A percentile compares a stretch with the other conserved stretches of the same genome.
phyloP scores from a whole-genome alignment of 2,888 invertebrate genomes.

The Gandaritis pyraliata region DNA sequence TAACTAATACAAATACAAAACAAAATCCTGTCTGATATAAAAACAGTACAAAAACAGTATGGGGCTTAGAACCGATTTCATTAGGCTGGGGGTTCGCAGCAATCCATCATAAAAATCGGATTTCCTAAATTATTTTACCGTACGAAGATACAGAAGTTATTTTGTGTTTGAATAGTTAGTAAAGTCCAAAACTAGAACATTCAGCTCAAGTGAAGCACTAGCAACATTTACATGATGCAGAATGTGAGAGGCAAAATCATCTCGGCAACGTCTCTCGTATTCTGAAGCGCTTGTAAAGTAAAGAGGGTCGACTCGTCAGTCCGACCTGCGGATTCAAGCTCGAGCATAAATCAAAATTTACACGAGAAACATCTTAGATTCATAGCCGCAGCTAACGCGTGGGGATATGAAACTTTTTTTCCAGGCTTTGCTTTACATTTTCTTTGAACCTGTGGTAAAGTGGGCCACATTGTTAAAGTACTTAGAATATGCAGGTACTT shows the following conservation, averaged over 20 bases:
- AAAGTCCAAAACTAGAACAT: slow-evolving; percentile 14
- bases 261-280: slow-evolving; percentile 53
- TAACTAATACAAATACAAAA: too few relatives aligned
- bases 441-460: slow-evolving; percentile 6
- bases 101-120: background rate
- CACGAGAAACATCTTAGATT: slow-evolving; percentile 69
- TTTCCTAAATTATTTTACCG: background rate
- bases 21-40: too few relatives aligned
- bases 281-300: slow-evolving; percentile 57
- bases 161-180: slow-evolving; percentile 1
- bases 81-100: too few relatives aligned
- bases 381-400: slow-evolving; percentile 48
- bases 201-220: slow-evolving; percentile 19
- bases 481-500: too few relatives aligned
- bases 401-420: slow-evolving; percentile 43
- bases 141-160: background rate
- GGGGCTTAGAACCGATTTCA: too few relatives aligned
- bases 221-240: slow-evolving; percentile 28
- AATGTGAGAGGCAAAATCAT: slow-evolving; percentile 42
- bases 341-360: slow-evolving; percentile 72
- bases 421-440: slow-evolving; percentile 19
- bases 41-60: too few relatives aligned
- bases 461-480: background rate
- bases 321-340: slow-evolving; percentile 57
- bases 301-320: slow-evolving; percentile 58